Evolutionary conservation across 2,888 invertebrate genomes (phyloP).

Genomic region (Diarsia dahlii): DNA sequence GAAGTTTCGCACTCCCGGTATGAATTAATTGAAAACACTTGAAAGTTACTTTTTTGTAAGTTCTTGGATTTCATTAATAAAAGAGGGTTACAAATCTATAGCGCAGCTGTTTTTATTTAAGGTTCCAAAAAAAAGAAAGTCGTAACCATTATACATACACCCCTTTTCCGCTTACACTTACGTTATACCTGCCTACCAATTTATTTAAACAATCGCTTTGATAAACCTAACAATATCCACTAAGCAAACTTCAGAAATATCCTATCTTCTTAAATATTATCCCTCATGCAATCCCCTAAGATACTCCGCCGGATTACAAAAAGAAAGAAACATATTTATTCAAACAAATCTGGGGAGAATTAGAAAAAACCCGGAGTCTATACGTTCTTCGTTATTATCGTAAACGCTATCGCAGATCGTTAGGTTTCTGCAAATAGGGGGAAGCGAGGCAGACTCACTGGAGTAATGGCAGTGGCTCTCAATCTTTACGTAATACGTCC

Average conservation of each 20-base stretch:
- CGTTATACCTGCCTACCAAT: not conserved
- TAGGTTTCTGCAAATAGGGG: constrained; percentile 53
- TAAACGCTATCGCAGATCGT: constrained; percentile 57
- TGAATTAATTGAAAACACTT: not conserved
- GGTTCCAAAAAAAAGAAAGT: not conserved
- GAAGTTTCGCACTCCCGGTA: not conserved
- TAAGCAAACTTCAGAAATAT: constrained; percentile 8
- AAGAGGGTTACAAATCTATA: not conserved
- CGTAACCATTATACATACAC: not conserved
- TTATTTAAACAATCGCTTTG: not conserved
- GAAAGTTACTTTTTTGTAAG: not conserved
- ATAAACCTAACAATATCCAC: not conserved
- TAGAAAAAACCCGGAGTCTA: constrained; percentile 32
- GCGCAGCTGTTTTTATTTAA: not conserved
- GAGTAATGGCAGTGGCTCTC: constrained; percentile 35
- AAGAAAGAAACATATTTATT: constrained; percentile 35
- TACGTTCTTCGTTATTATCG: constrained; percentile 53
- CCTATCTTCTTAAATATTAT: constrained; percentile 27
- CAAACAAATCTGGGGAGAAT: constrained; percentile 39
- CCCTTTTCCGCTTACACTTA: too few relatives aligned
- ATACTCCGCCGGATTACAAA: constrained; percentile 19
- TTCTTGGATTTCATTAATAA: not conserved
- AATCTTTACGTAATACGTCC: constrained; percentile 22
- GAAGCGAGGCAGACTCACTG: constrained; percentile 29
- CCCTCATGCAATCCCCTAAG: constrained; percentile 14